Conservation (phyloP, 2,113 vertebrate genomes). For the Python bivittatus region DNA sequence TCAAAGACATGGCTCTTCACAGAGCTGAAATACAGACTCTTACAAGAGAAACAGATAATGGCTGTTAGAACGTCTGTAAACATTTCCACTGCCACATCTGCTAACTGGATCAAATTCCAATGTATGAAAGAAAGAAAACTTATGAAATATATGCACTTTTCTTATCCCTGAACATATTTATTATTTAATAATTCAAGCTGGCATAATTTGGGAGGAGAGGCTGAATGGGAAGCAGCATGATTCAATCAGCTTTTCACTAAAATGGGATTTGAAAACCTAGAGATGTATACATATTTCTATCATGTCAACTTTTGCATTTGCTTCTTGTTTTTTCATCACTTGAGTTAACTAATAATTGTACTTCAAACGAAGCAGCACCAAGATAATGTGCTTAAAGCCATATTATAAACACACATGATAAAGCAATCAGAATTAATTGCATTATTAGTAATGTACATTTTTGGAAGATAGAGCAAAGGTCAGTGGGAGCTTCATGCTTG, state of each 20-base stretch:
- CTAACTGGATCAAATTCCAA: slow-evolving; percentile 6
- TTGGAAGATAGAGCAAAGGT: neutral
- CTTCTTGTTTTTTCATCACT: neutral
- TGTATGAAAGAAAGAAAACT: neutral
- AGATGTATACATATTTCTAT: neutral
- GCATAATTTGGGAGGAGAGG: neutral
- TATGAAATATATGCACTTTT: neutral
- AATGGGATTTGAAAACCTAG: neutral
- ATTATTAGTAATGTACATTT: neutral
- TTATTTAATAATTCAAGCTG: neutral
- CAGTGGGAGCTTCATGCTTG: neutral
- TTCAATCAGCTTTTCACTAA: neutral
- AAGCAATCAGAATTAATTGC: neutral
- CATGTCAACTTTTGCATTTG: neutral
- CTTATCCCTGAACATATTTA: neutral
- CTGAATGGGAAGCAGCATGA: neutral
- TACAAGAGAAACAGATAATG: slow-evolving; percentile 25
- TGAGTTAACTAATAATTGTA: neutral
- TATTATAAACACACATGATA: neutral
- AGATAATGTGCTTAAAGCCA: neutral
- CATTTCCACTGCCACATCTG: slow-evolving; percentile 3
- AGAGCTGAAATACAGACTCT: neutral
- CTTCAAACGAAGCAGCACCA: neutral
- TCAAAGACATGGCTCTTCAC: neutral
- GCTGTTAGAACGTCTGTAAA: slow-evolving; percentile 34